phyloP scores from a whole-genome alignment of 2,888 invertebrate species.

The Leptarthrus brevirostris region DNA sequence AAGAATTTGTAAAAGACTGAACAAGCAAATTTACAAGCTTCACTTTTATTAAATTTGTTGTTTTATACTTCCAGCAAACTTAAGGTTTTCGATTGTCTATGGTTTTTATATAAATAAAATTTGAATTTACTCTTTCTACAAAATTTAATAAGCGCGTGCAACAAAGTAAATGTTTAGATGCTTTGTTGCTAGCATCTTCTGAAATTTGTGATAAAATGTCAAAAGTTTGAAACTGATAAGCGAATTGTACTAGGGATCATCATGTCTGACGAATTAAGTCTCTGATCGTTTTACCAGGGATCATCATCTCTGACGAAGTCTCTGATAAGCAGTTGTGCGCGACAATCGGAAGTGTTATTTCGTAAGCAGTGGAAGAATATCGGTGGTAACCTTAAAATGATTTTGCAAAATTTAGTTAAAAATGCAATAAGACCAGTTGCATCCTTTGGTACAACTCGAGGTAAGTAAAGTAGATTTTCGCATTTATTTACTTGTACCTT shows the following conservation, averaged over 20 bases:
- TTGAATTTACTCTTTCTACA: neutral
- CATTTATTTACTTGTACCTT: no score
- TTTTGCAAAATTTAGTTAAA: constrained; percentile 8
- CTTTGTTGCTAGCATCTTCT: neutral
- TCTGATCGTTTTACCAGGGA: no score
- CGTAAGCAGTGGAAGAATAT: neutral
- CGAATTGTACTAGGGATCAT: no score
- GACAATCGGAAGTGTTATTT: neutral
- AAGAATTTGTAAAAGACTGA: no score
- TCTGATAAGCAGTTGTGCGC: constrained; percentile 13
- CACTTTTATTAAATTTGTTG: no score
- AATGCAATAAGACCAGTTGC: constrained; percentile 1
- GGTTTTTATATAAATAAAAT: neutral
- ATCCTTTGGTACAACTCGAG: neutral
- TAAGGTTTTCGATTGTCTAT: neutral
- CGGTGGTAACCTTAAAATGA: constrained; percentile 5
- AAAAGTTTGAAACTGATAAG: constrained; percentile 2
- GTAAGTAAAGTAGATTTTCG: no score
- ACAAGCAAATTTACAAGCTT: no score
- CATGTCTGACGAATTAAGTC: no score
- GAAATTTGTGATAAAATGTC: neutral
- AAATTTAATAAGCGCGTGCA: no score
- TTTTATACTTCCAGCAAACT: no score
- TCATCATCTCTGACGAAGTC: no score
- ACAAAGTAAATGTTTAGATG: no score